These are phyloP conservation scores for Lethenteron reissneri DNA, from an alignment of 2,113 vertebrate genomes.

Conservation along the genomic window DNA sequence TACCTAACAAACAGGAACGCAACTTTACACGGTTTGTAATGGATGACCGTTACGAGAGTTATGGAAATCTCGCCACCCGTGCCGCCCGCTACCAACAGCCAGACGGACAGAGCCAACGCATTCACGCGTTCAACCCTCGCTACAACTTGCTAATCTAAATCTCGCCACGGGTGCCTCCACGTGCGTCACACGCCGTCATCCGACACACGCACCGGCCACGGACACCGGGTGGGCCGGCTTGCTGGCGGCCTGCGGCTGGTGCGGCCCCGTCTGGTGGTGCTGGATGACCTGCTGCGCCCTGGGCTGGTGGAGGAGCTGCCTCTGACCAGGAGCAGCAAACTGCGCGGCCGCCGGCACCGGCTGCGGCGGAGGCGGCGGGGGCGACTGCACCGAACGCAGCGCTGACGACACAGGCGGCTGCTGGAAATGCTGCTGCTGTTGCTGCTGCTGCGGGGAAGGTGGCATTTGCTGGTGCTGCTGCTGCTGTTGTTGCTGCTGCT, in stretches of 20 bases:
- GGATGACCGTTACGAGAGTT: too few species aligned
- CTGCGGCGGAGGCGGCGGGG: background rate
- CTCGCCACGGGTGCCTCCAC: too few species aligned
- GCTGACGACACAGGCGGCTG: background rate
- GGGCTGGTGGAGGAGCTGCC: background rate
- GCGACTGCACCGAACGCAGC: background rate
- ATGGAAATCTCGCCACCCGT: too few species aligned
- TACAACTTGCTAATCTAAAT: too few species aligned
- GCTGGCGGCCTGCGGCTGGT: background rate
- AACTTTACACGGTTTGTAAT: too few species aligned
- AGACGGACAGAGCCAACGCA: too few species aligned
- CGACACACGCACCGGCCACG: background rate
- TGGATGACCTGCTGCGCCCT: conserved; percentile 5
- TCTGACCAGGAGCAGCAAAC: background rate
- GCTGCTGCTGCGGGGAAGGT: background rate
- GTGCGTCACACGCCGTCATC: too few species aligned
- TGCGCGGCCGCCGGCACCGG: background rate
- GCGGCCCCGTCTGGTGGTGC: conserved; percentile 4
- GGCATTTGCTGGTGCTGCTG: background rate
- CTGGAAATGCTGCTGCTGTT: background rate
- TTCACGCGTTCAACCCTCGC: too few species aligned
- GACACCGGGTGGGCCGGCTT: conserved; percentile 1
- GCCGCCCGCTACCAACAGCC: too few species aligned
- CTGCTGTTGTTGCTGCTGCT: background rate
- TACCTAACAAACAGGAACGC: too few species aligned